Evolutionary conservation across 2,113 vertebrate species (phyloP).

Genomic region (Nycticryphes semicollaris): DNA sequence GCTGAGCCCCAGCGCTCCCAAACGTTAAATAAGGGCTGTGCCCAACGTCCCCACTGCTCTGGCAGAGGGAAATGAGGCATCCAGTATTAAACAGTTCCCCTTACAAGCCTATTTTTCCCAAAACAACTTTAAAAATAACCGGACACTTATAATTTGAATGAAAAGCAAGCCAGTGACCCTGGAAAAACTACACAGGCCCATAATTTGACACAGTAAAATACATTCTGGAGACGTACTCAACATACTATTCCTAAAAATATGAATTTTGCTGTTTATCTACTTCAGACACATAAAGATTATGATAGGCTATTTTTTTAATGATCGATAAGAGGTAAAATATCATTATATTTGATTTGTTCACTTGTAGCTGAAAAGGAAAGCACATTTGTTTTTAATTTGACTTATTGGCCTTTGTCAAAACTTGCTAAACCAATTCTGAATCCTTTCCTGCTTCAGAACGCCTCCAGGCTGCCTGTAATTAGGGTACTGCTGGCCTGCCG

Average conservation of each 20-base stretch:
- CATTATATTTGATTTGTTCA: not conserved
- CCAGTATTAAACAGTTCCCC: not conserved
- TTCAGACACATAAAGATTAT: not conserved
- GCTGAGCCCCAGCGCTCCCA: not conserved
- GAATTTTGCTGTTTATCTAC: not conserved
- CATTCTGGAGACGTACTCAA: not conserved
- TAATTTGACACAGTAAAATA: not conserved
- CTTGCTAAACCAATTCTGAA: not conserved
- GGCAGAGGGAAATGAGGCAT: not conserved
- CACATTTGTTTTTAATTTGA: not conserved
- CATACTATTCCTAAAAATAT: not conserved
- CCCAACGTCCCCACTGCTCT: not conserved
- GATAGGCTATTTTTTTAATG: not conserved
- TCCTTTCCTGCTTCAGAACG: not conserved
- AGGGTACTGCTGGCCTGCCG: not conserved
- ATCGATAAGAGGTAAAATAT: not conserved
- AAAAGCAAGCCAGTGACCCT: not conserved
- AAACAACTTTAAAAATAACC: slow-evolving; percentile 6
- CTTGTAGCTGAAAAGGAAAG: not conserved
- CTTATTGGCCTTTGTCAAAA: not conserved
- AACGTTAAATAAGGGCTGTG: not conserved
- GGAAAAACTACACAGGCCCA: not conserved
- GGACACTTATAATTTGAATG: not conserved
- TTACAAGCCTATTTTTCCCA: not conserved
- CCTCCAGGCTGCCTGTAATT: not conserved